phyloP scores from a whole-genome alignment of 2,113 vertebrate genomes.

The Chaetodon trifascialis region DNA sequence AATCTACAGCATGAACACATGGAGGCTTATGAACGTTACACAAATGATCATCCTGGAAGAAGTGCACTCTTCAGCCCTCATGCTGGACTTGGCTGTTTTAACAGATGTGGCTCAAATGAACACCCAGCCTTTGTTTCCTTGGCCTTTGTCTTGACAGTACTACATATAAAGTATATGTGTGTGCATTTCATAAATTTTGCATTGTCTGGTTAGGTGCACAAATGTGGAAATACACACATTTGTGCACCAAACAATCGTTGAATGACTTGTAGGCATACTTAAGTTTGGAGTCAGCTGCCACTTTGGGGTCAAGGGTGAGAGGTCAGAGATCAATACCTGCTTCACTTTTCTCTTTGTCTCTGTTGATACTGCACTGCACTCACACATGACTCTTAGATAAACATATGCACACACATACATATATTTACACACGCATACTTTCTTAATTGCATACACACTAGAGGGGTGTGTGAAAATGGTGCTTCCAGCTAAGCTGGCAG shows the following conservation, averaged over 20 bases:
- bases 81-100: constrained; percentile 27
- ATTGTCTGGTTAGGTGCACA: background rate
- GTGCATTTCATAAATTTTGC: background rate
- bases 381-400: constrained; percentile 15
- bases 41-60: constrained; percentile 1
- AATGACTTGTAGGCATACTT: constrained; percentile 10
- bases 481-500: constrained; percentile 32
- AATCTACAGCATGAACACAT: constrained; percentile 7
- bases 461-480: constrained; percentile 28
- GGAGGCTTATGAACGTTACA: background rate
- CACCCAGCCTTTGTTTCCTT: background rate
- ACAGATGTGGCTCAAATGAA: constrained; percentile 52
- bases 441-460: constrained; percentile 19
- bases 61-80: background rate
- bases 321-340: constrained; percentile 71
- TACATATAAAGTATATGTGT: background rate
- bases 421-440: constrained; percentile 1
- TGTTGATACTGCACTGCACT: constrained; percentile 27
- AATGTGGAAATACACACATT: constrained; percentile 28
- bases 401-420: constrained; percentile 4
- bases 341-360: constrained; percentile 53
- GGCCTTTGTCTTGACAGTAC: constrained; percentile 22
- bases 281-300: constrained; percentile 53
- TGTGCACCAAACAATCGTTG: background rate
- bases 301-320: constrained; percentile 17